Conservation (phyloP, 92 coral and sea anemone genomes). For the Ricordea florida region DNA sequence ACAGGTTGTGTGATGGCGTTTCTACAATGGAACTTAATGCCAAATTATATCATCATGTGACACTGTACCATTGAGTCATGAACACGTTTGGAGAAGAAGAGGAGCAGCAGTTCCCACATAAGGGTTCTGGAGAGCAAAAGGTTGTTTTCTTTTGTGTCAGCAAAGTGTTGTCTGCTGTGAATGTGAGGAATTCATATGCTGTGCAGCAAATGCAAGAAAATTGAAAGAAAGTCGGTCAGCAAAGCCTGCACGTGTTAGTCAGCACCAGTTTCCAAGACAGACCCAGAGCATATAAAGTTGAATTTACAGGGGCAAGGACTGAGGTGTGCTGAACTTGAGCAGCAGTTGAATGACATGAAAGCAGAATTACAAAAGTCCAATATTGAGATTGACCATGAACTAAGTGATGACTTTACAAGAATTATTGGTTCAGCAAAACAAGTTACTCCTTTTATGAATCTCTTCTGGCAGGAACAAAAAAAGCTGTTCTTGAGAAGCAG, state of each 20-base stretch:
- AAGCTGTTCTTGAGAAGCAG: neutral
- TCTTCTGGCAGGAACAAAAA: conserved; percentile 37
- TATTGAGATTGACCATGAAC: conserved; percentile 10
- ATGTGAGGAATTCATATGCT: neutral
- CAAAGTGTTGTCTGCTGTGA: neutral
- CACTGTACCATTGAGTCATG: neutral
- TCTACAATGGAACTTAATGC: neutral
- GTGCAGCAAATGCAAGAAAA: neutral
- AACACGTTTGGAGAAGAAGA: conserved; percentile 2
- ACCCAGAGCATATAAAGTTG: conserved; percentile 19
- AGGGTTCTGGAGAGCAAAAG: conserved; percentile 18
- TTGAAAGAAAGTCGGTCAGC: neutral
- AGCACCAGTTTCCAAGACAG: neutral
- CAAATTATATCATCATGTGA: neutral
- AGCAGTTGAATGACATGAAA: neutral
- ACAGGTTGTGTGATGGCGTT: conserved; percentile 33
- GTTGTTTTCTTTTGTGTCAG: conserved; percentile 1
- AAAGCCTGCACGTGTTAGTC: neutral
- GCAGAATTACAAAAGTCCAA: conserved; percentile 2
- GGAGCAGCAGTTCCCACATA: conserved; percentile 43
- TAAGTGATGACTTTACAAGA: conserved; percentile 25
- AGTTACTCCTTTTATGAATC: conserved; percentile 28
- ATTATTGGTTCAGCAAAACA: neutral
- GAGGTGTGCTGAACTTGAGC: conserved; percentile 13
- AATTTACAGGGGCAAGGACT: conserved; percentile 25